phyloP scores from a whole-genome alignment of 2,113 vertebrate genomes.

The Stegostoma tigrinum region DNA sequence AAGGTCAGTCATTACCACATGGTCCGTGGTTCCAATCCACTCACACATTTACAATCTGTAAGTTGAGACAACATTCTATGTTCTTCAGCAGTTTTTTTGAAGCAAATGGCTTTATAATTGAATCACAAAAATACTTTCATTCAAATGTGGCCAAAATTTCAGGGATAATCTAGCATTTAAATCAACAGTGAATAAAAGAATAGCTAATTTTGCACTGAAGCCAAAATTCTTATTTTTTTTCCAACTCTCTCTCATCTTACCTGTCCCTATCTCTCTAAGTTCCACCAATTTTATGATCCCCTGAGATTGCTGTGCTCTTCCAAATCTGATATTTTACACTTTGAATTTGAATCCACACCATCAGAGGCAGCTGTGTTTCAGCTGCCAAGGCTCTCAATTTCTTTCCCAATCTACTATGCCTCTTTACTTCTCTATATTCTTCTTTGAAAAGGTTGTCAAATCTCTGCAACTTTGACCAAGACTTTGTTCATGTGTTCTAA shows the following conservation, averaged over 20 bases:
- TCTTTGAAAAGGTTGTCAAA: background rate
- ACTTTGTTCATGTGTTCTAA: background rate
- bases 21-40: background rate
- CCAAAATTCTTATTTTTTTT: background rate
- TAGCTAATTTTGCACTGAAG: background rate
- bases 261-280: background rate
- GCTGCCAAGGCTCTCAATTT: background rate
- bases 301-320: background rate
- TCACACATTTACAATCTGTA: background rate
- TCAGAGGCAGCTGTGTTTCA: background rate
- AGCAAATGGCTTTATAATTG: constrained; percentile 8
- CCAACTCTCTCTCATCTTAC: background rate
- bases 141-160: background rate
- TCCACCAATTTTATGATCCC: background rate
- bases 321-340: background rate
- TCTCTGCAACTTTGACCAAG: background rate
- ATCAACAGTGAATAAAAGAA: background rate
- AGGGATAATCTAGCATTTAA: background rate
- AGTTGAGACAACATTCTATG: background rate
- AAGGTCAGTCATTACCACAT: background rate
- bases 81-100: background rate
- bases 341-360: background rate
- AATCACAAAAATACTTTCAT: background rate
- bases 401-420: background rate
- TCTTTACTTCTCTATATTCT: background rate